Percentiles rank a stretch among this genome's conserved stretches.
phyloP scores from a whole-genome alignment of 2,888 invertebrate genomes.

The Cerastis leucographa region DNA sequence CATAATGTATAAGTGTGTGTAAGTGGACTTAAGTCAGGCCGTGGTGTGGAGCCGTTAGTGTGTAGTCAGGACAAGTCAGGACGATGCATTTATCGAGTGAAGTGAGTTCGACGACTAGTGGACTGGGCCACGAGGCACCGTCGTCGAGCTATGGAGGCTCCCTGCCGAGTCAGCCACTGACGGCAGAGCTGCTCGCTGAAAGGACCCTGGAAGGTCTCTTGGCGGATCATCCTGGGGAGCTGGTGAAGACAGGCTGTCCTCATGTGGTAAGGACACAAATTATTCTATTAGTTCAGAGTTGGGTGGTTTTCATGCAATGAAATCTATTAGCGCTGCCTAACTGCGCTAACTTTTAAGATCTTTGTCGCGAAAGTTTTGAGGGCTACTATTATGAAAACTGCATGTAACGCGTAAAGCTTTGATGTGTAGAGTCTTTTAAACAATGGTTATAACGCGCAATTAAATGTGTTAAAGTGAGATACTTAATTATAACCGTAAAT shows the following conservation, averaged over 20 bases:
- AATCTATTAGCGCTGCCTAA: background rate
- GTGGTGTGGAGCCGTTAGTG: background rate
- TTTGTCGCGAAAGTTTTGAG: background rate
- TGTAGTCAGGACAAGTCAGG: slow-evolving; percentile 45
- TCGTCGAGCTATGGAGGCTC: slow-evolving; percentile 85
- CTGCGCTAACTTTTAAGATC: background rate
- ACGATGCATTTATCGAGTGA: slow-evolving; percentile 95
- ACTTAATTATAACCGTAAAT: background rate
- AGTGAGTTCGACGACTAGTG: slow-evolving; percentile 93
- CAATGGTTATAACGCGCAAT: background rate
- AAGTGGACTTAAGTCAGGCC: slow-evolving; percentile 64
- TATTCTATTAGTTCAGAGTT: background rate
- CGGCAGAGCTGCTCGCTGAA: slow-evolving; percentile 95
- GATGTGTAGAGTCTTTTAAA: background rate
- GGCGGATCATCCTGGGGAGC: slow-evolving; percentile 97
- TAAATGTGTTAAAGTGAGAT: background rate
- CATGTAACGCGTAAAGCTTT: background rate
- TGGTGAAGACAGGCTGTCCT: slow-evolving; percentile 98
- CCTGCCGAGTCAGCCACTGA: slow-evolving; percentile 91
- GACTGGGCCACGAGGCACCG: slow-evolving; percentile 88
- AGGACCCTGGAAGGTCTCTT: slow-evolving; percentile 95
- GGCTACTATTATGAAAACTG: background rate
- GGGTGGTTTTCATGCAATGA: background rate
- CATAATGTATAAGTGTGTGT: slow-evolving; percentile 66
- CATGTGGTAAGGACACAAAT: slow-evolving; percentile 93